Percentiles rank a stretch among this genome's conserved stretches.
Evolutionary conservation across 2,888 invertebrate species (phyloP).

Genomic region (Polietes domitor): DNA sequence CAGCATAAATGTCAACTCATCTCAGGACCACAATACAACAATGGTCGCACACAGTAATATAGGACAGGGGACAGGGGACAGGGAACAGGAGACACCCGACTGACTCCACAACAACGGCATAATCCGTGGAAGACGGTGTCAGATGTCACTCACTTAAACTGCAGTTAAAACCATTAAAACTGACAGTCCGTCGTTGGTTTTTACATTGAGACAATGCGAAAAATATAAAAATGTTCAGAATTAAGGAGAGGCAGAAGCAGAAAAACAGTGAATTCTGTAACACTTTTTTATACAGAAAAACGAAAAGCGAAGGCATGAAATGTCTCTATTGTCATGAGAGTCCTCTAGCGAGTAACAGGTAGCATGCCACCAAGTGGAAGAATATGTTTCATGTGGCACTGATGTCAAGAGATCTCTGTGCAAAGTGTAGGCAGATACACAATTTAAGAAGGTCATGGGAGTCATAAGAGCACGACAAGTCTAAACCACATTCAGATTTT

Average conservation of each 20-base stretch:
- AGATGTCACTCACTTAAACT: constrained; percentile 60
- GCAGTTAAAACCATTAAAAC: constrained; percentile 53
- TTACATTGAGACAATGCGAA: background rate
- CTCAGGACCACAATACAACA: constrained; percentile 21
- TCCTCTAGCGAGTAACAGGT: too few relatives aligned
- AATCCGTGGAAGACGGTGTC: constrained; percentile 51
- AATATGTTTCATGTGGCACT: too few relatives aligned
- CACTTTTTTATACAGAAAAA: too few relatives aligned
- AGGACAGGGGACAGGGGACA: too few relatives aligned
- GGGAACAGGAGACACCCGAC: background rate
- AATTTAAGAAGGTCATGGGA: too few relatives aligned
- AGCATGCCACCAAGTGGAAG: too few relatives aligned
- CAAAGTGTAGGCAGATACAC: too few relatives aligned
- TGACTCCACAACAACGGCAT: constrained; percentile 41
- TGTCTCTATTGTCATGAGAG: too few relatives aligned
- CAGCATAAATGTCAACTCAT: constrained; percentile 50
- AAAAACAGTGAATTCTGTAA: background rate
- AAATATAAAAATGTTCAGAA: background rate
- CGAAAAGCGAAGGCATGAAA: too few relatives aligned
- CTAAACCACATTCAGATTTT: too few relatives aligned
- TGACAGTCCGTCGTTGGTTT: constrained; percentile 29
- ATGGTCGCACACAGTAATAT: constrained; percentile 25
- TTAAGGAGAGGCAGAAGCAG: background rate
- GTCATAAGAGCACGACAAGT: too few relatives aligned
- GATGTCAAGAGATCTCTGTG: too few relatives aligned